phyloP scores from a whole-genome alignment of 1,140 invertebrate genomes.

The Drosophila punjabiensis region DNA sequence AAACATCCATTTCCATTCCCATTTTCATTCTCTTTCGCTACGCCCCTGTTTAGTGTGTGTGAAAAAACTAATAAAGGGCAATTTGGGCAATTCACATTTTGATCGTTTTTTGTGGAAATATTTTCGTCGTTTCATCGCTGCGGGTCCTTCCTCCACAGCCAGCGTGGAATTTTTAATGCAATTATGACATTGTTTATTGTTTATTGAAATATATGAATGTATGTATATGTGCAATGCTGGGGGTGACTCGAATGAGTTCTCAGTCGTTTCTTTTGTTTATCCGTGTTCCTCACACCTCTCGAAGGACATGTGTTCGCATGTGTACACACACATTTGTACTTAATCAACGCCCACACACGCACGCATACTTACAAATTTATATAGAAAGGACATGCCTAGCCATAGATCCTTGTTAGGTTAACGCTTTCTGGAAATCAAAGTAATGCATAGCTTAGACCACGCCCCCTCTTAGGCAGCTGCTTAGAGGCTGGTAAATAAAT shows the following conservation, averaged over 20 bases:
- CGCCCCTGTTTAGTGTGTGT: slow-evolving; percentile 72
- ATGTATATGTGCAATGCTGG: slow-evolving; percentile 3
- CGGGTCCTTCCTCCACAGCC: slow-evolving; percentile 1
- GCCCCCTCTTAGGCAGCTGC: slow-evolving; percentile 28
- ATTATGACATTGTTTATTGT: slow-evolving; percentile 67
- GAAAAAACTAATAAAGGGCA: slow-evolving; percentile 83
- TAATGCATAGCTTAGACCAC: slow-evolving; percentile 61
- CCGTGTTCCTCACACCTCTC: slow-evolving; percentile 21
- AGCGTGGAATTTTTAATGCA: slow-evolving; percentile 71
- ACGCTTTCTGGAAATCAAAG: slow-evolving; percentile 74
- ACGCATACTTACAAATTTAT: slow-evolving; percentile 10
- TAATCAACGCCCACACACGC: slow-evolving; percentile 61
- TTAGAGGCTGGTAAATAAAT: slow-evolving; percentile 62
- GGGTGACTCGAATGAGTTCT: not conserved
- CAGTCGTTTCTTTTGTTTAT: slow-evolving; percentile 27
- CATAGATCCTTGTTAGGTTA: slow-evolving; percentile 76
- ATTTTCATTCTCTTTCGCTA: slow-evolving; percentile 12
- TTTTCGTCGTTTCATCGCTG: slow-evolving; percentile 43
- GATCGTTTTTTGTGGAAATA: slow-evolving; percentile 44
- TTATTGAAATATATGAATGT: slow-evolving; percentile 53
- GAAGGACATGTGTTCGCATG: slow-evolving; percentile 18
- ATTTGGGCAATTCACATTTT: slow-evolving; percentile 74
- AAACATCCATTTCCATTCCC: slow-evolving; percentile 43
- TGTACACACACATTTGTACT: slow-evolving; percentile 37
- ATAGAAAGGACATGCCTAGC: slow-evolving; percentile 16